Evolutionary conservation across 2,888 invertebrate species (phyloP).

Genomic region (Drosophila mayaguana): DNA sequence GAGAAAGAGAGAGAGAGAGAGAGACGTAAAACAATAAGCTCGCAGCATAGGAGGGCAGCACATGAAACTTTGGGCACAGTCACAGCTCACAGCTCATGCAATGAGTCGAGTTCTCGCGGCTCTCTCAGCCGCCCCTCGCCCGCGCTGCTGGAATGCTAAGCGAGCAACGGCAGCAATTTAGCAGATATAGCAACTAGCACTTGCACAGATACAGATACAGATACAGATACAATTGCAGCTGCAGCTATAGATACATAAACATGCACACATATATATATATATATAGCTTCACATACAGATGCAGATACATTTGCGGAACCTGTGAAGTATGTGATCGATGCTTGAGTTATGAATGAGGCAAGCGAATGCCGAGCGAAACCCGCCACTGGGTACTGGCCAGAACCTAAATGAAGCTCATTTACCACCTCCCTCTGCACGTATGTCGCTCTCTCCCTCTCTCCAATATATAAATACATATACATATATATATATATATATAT

Average conservation of each 20-base stretch:
- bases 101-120: not conserved
- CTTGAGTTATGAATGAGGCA: constrained; percentile 53
- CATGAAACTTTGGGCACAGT: constrained; percentile 57
- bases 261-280: no score
- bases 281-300: constrained; percentile 2
- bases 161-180: constrained; percentile 55
- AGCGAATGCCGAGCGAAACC: not conserved
- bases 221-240: constrained; percentile 16
- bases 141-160: constrained; percentile 46
- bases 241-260: constrained; percentile 12
- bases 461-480: no score
- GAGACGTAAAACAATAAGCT: constrained; percentile 67
- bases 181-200: constrained; percentile 14
- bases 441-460: no score
- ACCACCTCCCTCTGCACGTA: not conserved
- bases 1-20: constrained; percentile 5
- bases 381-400: constrained; percentile 5
- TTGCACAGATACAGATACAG: constrained; percentile 18
- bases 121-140: not conserved
- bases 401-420: constrained; percentile 41
- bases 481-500: not conserved
- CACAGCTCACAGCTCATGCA: constrained; percentile 45
- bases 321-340: constrained; percentile 53
- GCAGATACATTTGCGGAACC: constrained; percentile 9
- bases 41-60: constrained; percentile 33